Base-by-base conservation (phyloP, 2,797 vertebrate species). In the Psittacula echo region DNA sequence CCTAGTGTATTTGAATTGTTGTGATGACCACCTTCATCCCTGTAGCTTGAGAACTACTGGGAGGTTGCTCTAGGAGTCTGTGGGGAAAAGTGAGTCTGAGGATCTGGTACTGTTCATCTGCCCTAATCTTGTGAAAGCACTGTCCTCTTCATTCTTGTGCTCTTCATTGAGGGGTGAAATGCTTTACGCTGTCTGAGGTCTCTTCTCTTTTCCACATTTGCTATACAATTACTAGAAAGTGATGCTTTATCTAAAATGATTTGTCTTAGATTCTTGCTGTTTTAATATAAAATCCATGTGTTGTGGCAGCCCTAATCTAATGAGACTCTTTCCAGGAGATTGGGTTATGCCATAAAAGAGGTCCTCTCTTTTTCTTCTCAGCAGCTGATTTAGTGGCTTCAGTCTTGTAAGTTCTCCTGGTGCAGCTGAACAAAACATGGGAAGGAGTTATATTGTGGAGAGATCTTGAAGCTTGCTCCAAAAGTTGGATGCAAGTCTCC, bases 1-100 rank as follows among this genome's bases (percentile, higher is more conserved):
- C 18, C 24, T 4, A 7, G 0, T 9, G 17, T 51, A 4, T 76
- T 34, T 48, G 20, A 54, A 21, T 23, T 1, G 0, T 22, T 61
- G 37, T 42, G 47, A 3, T 64, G 37, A 32, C 29, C 47, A 32
- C 17, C 73, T 22, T 73, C 29, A 1, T 60, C 88, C 47, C 47
- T 68, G 18, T 21, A 39, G 64, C 29, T 54, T 85, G 73, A 29
- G 20, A 80, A 5, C 9, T 77, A 7, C 47, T 66, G 23, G 54
- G 51, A 44, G 27, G 26, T n/a, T 18, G 16, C 8, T 22, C 12
- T 34, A 4, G 27, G 50, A 70, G 6, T 62, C 23, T 45, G 15
- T 41, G 60, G 51, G 51, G 26, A 10, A 11, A 61, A 74, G 21
- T 22, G 14, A 66, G 2, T 7, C 0, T 29, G 62, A 70, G 62